Percentiles rank a stretch among this genome's conserved stretches.
These are phyloP conservation scores for Tragulus kanchil DNA, from an alignment of 2,113 vertebrate genomes.

Conservation along the genomic window DNA sequence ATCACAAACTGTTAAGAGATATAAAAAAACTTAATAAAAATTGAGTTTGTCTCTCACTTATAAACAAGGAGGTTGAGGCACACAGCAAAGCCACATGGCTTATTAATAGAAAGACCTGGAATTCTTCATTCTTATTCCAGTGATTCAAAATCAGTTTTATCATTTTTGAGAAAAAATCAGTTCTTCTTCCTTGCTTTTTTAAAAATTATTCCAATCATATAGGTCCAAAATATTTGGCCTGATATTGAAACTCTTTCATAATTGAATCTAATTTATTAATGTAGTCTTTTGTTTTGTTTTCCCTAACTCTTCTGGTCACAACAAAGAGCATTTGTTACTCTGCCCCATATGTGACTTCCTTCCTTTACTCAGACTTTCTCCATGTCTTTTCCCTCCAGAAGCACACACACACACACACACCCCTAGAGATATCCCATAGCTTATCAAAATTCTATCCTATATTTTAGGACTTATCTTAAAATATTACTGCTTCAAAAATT, in stretches of 20 bases:
- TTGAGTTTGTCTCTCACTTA: not conserved
- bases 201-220: not conserved
- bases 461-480: not conserved
- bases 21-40: not conserved
- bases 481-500: not conserved
- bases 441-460: slow-evolving; percentile 27
- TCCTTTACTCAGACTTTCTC: not conserved
- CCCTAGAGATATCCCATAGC: not conserved
- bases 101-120: not conserved
- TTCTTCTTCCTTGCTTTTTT: not conserved
- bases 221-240: not conserved
- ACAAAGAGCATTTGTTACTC: not conserved
- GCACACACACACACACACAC: not conserved
- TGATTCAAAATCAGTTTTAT: slow-evolving; percentile 29
- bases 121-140: not conserved
- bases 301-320: not conserved
- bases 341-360: not conserved
- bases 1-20: not conserved
- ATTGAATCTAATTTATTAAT: not conserved
- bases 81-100: not conserved
- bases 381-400: not conserved
- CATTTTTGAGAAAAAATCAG: not conserved
- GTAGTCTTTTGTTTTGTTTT: slow-evolving; percentile 25
- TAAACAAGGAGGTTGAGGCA: not conserved
- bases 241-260: not conserved